phyloP scores from a whole-genome alignment of 2,797 vertebrate species.

The Pseudomugil tenellus region DNA sequence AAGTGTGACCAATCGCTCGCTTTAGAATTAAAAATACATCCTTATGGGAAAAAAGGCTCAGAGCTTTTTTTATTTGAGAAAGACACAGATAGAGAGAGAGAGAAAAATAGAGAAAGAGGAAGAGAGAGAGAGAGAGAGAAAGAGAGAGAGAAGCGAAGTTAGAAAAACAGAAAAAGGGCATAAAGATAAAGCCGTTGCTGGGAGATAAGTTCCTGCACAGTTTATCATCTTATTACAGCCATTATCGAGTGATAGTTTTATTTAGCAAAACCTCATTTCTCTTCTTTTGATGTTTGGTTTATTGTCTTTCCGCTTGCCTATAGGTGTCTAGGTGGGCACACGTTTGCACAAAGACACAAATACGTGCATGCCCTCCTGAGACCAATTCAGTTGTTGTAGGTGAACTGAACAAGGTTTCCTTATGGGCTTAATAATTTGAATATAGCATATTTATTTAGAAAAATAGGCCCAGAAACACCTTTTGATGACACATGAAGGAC shows the following conservation, averaged over 20 bases:
- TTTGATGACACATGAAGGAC: constrained; percentile 2
- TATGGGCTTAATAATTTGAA: constrained; percentile 28
- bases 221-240: constrained; percentile 67
- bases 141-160: constrained; percentile 49
- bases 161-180: constrained; percentile 36
- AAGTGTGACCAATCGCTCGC: constrained; percentile 81
- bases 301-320: constrained; percentile 32
- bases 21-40: constrained; percentile 81
- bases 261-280: constrained; percentile 37
- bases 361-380: constrained; percentile 8
- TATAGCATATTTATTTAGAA: constrained; percentile 47
- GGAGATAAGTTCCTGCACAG: constrained; percentile 58
- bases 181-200: constrained; percentile 50
- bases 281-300: constrained; percentile 52
- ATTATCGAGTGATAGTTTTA: constrained; percentile 48
- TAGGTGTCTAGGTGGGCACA: not conserved
- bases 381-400: constrained; percentile 30
- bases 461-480: constrained; percentile 22
- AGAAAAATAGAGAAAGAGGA: constrained; percentile 21
- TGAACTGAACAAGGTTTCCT: constrained; percentile 29
- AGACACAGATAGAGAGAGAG: no score
- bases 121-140: constrained; percentile 60
- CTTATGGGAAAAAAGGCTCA: constrained; percentile 44
- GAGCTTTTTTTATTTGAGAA: constrained; percentile 49
- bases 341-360: not conserved